Percentiles rank a stretch among this genome's conserved stretches.
Evolutionary conservation across 2,797 vertebrate genomes (phyloP).

Genomic region (Falco concolor): DNA sequence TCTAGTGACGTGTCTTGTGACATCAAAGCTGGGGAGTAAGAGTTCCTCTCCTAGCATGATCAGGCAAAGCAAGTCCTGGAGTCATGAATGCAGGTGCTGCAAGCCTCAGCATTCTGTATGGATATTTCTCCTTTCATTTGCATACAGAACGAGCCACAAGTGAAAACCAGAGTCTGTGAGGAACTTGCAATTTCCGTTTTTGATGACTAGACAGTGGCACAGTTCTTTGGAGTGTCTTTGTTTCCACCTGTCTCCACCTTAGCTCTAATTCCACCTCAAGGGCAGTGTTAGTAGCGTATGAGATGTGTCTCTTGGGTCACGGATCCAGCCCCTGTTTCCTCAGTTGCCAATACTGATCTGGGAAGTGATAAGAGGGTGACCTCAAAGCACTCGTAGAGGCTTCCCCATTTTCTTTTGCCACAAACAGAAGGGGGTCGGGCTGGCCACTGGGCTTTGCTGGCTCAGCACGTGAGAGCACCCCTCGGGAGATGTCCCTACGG

Average conservation of each 20-base stretch:
- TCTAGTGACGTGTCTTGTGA: not conserved
- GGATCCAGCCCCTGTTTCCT: not conserved
- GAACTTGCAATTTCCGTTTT: not conserved
- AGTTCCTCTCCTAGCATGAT: not conserved
- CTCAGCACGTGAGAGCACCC: not conserved
- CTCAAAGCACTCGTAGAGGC: not conserved
- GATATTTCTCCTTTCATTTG: not conserved
- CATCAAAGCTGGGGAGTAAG: not conserved
- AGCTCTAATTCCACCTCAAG: not conserved
- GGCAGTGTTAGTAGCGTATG: not conserved
- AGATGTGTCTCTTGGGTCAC: not conserved
- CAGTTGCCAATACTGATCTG: not conserved
- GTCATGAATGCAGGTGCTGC: not conserved
- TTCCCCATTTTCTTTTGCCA: not conserved
- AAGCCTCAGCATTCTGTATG: fast-evolving
- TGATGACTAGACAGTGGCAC: not conserved
- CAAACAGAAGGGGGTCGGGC: not conserved
- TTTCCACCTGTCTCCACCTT: not conserved
- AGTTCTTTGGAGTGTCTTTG: not conserved
- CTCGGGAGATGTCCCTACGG: not conserved
- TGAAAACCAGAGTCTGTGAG: not conserved
- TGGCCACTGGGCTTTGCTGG: not conserved
- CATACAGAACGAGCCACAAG: not conserved
- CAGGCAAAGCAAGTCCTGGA: not conserved
- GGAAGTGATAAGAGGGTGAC: not conserved